Conservation (phyloP, 2,888 invertebrate species). For the Andricus curvator region DNA sequence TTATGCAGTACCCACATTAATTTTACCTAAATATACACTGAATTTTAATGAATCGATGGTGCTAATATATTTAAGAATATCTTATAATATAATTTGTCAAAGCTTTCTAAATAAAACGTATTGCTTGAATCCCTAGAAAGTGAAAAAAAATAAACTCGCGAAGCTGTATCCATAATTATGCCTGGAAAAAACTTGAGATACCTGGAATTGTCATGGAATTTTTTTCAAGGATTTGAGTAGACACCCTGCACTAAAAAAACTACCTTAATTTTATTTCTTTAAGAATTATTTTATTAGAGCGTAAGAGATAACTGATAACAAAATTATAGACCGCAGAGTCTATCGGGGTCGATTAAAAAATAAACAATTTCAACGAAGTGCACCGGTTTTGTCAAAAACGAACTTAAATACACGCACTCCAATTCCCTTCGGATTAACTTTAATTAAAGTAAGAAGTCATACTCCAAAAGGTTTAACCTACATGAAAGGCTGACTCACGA, state of each 20-base stretch:
- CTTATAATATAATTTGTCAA: too few species aligned
- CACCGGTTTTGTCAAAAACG: neutral
- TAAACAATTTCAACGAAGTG: neutral
- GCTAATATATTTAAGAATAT: too few species aligned
- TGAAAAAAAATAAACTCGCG: too few species aligned
- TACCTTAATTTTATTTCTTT: neutral
- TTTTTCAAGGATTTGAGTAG: too few species aligned
- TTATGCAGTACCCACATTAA: too few species aligned
- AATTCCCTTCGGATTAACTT: neutral
- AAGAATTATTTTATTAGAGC: neutral
- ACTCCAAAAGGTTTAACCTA: neutral
- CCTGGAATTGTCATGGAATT: too few species aligned
- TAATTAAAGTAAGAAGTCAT: neutral
- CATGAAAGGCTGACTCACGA: neutral
- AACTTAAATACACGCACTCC: neutral
- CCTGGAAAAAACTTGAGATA: too few species aligned
- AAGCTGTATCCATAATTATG: too few species aligned
- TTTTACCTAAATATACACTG: too few species aligned
- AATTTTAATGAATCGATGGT: too few species aligned
- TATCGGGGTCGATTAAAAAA: neutral
- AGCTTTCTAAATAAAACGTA: too few species aligned
- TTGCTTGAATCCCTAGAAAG: too few species aligned
- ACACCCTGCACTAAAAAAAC: neutral
- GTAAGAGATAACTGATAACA: neutral
- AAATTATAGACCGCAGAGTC: neutral